A percentile compares a stretch with the other conserved stretches of the same genome.
These are phyloP conservation scores for Anomalospiza imberbis DNA, from an alignment of 2,797 vertebrate species.

Conservation along the genomic window DNA sequence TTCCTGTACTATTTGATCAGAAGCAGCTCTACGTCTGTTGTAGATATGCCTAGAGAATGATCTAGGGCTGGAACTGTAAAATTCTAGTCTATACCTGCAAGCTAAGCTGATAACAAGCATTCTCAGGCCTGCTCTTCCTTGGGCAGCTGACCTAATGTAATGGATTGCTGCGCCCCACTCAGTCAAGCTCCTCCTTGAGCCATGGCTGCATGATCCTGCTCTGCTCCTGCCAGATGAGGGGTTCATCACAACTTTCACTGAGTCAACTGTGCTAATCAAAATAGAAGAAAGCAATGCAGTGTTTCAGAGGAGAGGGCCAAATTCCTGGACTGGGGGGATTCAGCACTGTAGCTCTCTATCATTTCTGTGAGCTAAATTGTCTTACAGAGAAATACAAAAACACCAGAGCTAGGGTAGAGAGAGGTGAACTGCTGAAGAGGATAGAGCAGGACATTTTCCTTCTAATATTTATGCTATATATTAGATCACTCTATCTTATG, in stretches of 20 bases:
- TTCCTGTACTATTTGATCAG: background rate
- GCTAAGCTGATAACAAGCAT: background rate
- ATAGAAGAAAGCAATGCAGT: background rate
- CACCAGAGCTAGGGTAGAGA: background rate
- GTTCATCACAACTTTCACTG: background rate
- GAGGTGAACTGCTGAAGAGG: background rate
- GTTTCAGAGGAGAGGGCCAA: background rate
- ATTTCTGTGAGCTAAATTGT: background rate
- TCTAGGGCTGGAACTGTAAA: background rate
- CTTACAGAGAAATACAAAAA: background rate
- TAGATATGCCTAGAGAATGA: background rate
- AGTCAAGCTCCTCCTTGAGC: background rate
- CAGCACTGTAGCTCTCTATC: background rate
- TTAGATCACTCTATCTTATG: background rate
- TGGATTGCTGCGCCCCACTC: background rate
- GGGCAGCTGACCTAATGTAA: background rate
- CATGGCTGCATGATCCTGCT: background rate
- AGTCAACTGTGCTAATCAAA: background rate
- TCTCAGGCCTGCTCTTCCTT: background rate
- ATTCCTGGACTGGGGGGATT: background rate
- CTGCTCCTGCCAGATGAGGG: background rate
- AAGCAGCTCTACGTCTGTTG: background rate
- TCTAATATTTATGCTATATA: background rate
- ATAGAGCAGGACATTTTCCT: background rate
- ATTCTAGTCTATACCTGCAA: background rate